Base-by-base conservation (phyloP, 2,888 invertebrate species). In the Rambutsinella grinnellia region DNA sequence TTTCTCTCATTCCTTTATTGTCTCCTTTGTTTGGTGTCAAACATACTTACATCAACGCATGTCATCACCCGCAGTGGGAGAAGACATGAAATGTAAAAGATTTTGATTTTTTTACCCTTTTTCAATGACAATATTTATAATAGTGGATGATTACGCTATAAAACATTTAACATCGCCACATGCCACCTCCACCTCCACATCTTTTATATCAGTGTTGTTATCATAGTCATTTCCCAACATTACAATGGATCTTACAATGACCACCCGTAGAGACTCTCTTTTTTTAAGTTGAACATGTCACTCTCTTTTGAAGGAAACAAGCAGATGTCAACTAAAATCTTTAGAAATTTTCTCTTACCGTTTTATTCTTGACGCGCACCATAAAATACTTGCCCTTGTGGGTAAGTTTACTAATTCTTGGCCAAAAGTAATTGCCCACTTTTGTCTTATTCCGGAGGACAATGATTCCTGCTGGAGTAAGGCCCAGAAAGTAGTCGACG, bases 381-480 rank as follows among this genome's bases (percentile, higher is more conserved):
- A 97, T 97, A 89, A 98, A 97, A 89, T 96, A 96, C 86, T 95
- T 93, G 85, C 95, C 96, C 90, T 97, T 97, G 89, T 95, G 95
- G 88, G 95, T 96, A 86, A 97, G 94, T 90, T 97, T 97, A 85
- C 95, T 94, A 86, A 98, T 97, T 85, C 97, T 91, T 81, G 97
- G 97, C 97, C 98, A 98, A 89, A 96, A 97, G 89, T 98, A 97
- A 89, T 96, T 97, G 84, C 96, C 97, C 80, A 97, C 97, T 87
- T 97, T 97, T 87, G 93, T 94, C 89, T 97, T 97, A 88, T 97
- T 97, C 84, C 96, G 91, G 85, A 97, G 89, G 77, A 98, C 93
- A 86, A 97, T 93, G 86, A 98, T 94, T 79, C 97, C 97, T 87
- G 96, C 96, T 74, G 97, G 97, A 83, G 97, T 97, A 85, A 98